These are phyloP conservation scores for Netelia melanura DNA, from an alignment of 2,888 invertebrate genomes.

Conservation along the genomic window DNA sequence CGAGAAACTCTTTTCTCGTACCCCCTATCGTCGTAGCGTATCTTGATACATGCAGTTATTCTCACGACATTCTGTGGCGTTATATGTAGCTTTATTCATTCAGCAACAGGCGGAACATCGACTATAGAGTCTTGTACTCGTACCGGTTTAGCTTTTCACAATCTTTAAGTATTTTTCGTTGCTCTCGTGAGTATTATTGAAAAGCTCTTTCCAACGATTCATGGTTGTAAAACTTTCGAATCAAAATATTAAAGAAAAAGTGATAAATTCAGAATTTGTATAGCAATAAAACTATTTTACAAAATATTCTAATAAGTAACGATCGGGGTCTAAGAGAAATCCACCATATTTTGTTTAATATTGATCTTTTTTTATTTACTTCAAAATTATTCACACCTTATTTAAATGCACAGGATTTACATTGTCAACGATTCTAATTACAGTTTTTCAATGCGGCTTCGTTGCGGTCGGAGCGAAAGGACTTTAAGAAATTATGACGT, in stretches of 20 bases:
- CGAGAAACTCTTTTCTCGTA: constrained; percentile 21
- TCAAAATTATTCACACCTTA: constrained; percentile 6
- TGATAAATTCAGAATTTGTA: no score
- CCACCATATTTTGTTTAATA: background rate
- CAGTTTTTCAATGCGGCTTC: constrained; percentile 14
- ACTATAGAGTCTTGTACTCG: background rate
- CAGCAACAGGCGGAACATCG: background rate
- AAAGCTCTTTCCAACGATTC: no score
- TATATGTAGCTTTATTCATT: constrained; percentile 3
- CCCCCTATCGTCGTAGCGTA: background rate
- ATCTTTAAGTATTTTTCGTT: background rate
- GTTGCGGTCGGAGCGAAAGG: background rate
- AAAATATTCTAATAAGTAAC: no score
- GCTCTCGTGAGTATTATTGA: no score
- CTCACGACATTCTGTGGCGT: background rate
- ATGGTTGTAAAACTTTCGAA: no score
- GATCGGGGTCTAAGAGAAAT: background rate
- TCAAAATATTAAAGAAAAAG: no score
- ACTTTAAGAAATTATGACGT: background rate
- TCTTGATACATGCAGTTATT: constrained; percentile 21
- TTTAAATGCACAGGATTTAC: constrained; percentile 40
- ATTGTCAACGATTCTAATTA: constrained; percentile 19
- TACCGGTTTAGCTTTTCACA: background rate
- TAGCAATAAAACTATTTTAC: no score
- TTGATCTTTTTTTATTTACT: constrained; percentile 23